Evolutionary conservation across 2,888 invertebrate genomes (phyloP), one percentile per base, ranked within the genome.

Genomic region (Lycocerus yunnanus): DNA sequence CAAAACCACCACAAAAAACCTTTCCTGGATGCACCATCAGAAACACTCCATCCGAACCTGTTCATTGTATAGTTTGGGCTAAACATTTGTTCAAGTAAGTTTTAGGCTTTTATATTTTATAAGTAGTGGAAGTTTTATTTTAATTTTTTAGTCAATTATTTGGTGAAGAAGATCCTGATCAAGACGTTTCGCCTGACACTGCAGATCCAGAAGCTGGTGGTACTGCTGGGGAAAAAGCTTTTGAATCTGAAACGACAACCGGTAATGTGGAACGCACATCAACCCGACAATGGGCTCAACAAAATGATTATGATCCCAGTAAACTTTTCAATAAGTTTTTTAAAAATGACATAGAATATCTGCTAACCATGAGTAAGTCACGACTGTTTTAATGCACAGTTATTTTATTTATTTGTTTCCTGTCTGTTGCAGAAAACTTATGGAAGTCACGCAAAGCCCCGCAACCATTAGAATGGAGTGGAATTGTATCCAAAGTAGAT

Each of bases 11-110:
- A 15, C 96, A 97, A 84, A 98, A 97, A 86, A 93, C 95, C 6
- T 99, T 93, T 88, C 99, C 99, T 0, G 98, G 98, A 0, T 99
- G 99, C 86, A 99, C 99, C 1, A 99, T 99, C 80, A 91, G 99
- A 60, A 99, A 99, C 86, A 99, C 99, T 0, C 99, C 99, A 0
- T 98, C 98, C 0, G 99, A 99, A 86, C 97, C 97, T 0, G 98
- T 99, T 81, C 99, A 99, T 88, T 99, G 99, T 86, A 97, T 99
- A 80, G 98, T 99, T 15, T 99, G 99, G 99, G 96, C 98, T 0
- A 99, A 99, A 87, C 98, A 98, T 89, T 91, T 99, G 10, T 99
- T 99, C 88, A 98, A 98, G 94, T 96, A 87, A 89, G 91, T 88
- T 43, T 67, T 10, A 15, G 16, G 1, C 20, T 20, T 8, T 3